Base-by-base conservation (phyloP, 2,888 invertebrate species). In the Sthenelais limicola region DNA sequence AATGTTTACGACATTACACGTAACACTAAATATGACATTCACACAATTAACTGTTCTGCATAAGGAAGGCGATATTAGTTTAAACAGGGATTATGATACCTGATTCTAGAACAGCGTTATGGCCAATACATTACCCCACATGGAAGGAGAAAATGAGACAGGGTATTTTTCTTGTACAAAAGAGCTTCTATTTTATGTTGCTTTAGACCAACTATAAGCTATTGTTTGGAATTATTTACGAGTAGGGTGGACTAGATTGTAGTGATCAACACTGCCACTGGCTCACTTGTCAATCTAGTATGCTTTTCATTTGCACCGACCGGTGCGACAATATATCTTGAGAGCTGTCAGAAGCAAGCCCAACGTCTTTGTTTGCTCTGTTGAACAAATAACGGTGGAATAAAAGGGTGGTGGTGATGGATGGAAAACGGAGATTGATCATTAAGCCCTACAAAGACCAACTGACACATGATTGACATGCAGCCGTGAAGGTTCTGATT, bases 381-480 rank as follows among this genome's bases (percentile, higher is more conserved):
- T 78, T 81, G 81, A 83, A 80, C 84, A 85, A 84, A 84, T 82
- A 83, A 81, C 81, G 82, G 81, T 79, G 83, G 83, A 83, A 84
- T 83, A 82, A 81, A 81, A 81, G 81, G 81, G 48, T 75, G 68
- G 73, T 75, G 75, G 76, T 83, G 84, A 84, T 84, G 83, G 84
- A 84, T 83, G 82, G 68, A 43, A 76, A 76, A 77, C 75, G 78
- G 79, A 80, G 83, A 84, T 84, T 84, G 84, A 85, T 84, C 80
- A 82, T 80, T 80, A 78, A 82, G 81, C 82, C 80, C 82, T 81
- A 84, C 82, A 84, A 83, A 84, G 83, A 78, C 76, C 72, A 74
- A 54, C 76, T 82, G 84, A 85, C 84, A 82, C 76, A 75, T 85
- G 85, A 85, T 84, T 85, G 85, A 85, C 85, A 84, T 77, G 77